phyloP scores from a whole-genome alignment of 1,140 invertebrate species.

The Phocides pigmalion region DNA sequence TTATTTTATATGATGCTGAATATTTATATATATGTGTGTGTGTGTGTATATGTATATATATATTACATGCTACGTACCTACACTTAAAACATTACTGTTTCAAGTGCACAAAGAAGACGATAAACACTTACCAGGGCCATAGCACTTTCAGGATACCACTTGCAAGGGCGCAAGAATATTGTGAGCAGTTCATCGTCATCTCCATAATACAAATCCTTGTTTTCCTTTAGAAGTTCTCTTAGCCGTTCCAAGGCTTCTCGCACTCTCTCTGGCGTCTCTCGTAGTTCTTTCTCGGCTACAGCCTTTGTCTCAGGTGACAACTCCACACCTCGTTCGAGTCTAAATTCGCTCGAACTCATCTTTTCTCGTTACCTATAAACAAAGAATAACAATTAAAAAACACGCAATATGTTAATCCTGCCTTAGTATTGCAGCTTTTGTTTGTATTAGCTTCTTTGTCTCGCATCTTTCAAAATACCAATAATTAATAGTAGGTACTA shows the following conservation, averaged over 20 bases:
- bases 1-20: no score
- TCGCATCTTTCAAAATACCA: no score
- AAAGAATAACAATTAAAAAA: constrained; percentile 16
- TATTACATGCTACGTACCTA: no score
- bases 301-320: constrained; percentile 78
- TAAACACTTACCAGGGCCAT: constrained; percentile 86
- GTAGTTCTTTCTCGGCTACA: constrained; percentile 86
- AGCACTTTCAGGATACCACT: constrained; percentile 92
- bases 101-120: no score
- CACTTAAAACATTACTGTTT: no score
- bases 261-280: constrained; percentile 89
- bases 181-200: constrained; percentile 90
- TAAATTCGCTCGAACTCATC: constrained; percentile 71
- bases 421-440: no score
- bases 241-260: constrained; percentile 85
- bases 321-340: constrained; percentile 72
- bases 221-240: constrained; percentile 86
- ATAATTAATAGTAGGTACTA: no score
- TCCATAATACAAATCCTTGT: constrained; percentile 85
- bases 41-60: no score
- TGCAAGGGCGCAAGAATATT: constrained; percentile 90
- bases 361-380: constrained; percentile 41
- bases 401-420: no score
- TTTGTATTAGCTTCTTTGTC: no score
- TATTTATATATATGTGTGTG: no score